Percentiles rank a stretch among this genome's conserved stretches.
phyloP scores from a whole-genome alignment of 30 jellyfish, hydroid and myxozoan species.

The Cassiopea xamachana region DNA sequence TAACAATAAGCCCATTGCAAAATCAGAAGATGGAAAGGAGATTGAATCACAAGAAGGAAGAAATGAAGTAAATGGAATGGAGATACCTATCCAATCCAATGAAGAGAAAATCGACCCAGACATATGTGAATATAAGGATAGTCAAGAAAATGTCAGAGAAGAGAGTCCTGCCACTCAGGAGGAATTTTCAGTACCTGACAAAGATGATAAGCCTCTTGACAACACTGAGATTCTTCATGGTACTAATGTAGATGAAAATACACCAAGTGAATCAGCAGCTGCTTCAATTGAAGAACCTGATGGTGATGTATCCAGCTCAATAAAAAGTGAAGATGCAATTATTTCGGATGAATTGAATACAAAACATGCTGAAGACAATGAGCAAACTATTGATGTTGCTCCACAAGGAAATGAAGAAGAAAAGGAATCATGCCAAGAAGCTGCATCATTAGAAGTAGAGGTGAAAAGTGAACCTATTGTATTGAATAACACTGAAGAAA shows the following conservation, averaged over 20 bases:
- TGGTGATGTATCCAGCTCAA: background rate
- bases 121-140: background rate
- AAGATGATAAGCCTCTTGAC: background rate
- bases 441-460: background rate
- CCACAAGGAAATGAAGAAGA: background rate
- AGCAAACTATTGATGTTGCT: background rate
- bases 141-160: background rate
- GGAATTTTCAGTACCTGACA: conserved; percentile 19
- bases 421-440: background rate
- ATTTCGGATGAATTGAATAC: background rate
- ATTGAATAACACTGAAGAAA: background rate
- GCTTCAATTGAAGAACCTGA: background rate
- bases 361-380: background rate
- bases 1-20: background rate
- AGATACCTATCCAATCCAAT: background rate
- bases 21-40: background rate
- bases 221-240: background rate
- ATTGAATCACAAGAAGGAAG: background rate
- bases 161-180: background rate
- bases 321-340: background rate
- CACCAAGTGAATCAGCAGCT: background rate
- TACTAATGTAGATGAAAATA: background rate
- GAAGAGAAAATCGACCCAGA: background rate
- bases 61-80: background rate
- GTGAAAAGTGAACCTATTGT: background rate